These are phyloP conservation scores for Teleogryllus oceanicus DNA, from an alignment of 2,888 invertebrate species.

Conservation along the genomic window DNA sequence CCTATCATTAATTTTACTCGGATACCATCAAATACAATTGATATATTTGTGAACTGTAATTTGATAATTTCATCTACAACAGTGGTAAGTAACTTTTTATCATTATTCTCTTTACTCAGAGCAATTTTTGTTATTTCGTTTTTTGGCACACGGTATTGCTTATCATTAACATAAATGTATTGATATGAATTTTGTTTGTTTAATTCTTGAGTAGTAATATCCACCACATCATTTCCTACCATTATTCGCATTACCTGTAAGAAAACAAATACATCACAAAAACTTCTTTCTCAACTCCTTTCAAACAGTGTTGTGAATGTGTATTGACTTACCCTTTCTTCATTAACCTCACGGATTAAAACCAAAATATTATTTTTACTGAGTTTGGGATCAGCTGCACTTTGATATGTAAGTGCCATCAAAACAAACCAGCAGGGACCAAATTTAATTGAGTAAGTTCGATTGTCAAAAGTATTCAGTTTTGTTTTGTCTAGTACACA, in stretches of 20 bases:
- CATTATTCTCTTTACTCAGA: neutral
- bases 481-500: neutral
- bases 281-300: too few relatives aligned
- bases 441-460: neutral
- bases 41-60: neutral
- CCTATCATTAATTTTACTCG: neutral
- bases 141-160: neutral
- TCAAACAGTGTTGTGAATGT: too few relatives aligned
- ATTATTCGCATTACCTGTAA: neutral
- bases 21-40: neutral
- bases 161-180: neutral
- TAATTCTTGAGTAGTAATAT: neutral
- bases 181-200: neutral
- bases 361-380: neutral
- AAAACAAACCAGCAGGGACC: neutral
- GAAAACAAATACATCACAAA: neutral
- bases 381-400: neutral
- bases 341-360: neutral
- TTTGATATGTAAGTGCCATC: neutral
- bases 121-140: neutral
- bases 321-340: neutral
- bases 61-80: neutral
- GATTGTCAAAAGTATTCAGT: neutral
- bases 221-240: neutral
- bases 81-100: neutral